Evolutionary conservation across 2,113 vertebrate species (phyloP).

Genomic region (Heloderma charlesbogerti): DNA sequence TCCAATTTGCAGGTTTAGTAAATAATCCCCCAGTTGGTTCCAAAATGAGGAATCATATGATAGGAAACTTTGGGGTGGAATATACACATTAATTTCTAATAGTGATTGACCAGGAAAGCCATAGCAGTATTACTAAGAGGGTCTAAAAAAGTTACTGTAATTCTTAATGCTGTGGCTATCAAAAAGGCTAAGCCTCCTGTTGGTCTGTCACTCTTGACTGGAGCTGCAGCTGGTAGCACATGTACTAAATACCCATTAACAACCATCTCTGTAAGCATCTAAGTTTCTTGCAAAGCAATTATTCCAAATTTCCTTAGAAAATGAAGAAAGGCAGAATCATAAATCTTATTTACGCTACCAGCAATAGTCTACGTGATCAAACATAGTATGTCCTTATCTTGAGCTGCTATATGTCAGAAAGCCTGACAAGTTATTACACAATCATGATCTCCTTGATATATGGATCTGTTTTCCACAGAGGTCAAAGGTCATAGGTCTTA

Average conservation of each 20-base stretch:
- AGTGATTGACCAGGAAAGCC: background rate
- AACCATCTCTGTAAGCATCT: too few relatives aligned
- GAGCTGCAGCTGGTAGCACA: background rate
- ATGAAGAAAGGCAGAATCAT: background rate
- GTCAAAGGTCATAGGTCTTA: too few relatives aligned
- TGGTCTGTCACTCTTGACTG: background rate
- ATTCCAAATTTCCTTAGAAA: too few relatives aligned
- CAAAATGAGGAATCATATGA: background rate
- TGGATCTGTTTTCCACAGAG: too few relatives aligned
- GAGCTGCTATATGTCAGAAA: background rate
- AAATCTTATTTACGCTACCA: background rate
- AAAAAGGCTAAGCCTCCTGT: background rate
- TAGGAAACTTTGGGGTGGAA: background rate
- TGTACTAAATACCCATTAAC: background rate
- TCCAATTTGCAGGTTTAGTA: background rate
- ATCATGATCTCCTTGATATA: background rate
- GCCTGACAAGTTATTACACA: background rate
- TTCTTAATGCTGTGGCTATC: background rate
- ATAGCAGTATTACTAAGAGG: background rate
- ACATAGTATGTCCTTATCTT: background rate
- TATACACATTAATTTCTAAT: background rate
- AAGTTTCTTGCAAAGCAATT: too few relatives aligned
- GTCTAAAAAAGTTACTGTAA: background rate
- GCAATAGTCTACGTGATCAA: background rate
- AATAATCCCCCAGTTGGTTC: background rate